These are phyloP conservation scores for Malthinus seriepunctatus DNA, from an alignment of 2,888 invertebrate species.

Conservation along the genomic window DNA sequence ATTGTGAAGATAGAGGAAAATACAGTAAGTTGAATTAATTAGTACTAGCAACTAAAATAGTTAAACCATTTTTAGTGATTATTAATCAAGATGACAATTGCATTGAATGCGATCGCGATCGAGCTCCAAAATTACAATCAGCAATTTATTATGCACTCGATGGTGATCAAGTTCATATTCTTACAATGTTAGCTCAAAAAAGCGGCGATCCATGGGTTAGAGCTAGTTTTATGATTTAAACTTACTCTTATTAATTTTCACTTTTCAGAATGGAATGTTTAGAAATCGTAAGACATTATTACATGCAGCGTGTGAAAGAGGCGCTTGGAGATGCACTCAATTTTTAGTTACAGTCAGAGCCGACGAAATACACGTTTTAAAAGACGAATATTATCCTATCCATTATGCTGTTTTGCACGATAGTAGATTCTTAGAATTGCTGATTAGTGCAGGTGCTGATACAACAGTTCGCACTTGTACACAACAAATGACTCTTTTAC, in stretches of 20 bases:
- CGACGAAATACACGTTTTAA: slow-evolving; percentile 71
- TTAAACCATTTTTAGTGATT: slow-evolving; percentile 42
- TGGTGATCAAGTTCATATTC: slow-evolving; percentile 71
- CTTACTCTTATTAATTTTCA: background rate
- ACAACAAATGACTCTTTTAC: slow-evolving; percentile 71
- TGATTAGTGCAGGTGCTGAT: slow-evolving; percentile 70
- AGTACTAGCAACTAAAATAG: no score
- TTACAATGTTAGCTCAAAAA: slow-evolving; percentile 67
- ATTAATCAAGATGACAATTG: slow-evolving; percentile 59
- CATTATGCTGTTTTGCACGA: slow-evolving; percentile 76
- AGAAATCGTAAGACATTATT: slow-evolving; percentile 64
- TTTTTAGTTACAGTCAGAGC: slow-evolving; percentile 66
- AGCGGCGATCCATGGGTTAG: slow-evolving; percentile 71
- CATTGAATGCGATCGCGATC: slow-evolving; percentile 51
- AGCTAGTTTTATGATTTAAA: slow-evolving; percentile 32
- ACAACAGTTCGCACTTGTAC: slow-evolving; percentile 71
- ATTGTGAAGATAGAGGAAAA: slow-evolving; percentile 71
- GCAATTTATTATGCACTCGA: slow-evolving; percentile 74
- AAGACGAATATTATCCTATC: slow-evolving; percentile 78
- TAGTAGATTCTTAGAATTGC: slow-evolving; percentile 66
- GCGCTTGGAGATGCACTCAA: slow-evolving; percentile 73
- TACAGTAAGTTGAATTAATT: slow-evolving; percentile 54
- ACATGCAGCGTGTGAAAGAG: slow-evolving; percentile 71
- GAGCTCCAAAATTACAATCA: slow-evolving; percentile 64
- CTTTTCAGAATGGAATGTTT: slow-evolving; percentile 54